Evolutionary conservation across 2,797 vertebrate species (phyloP).

Genomic region (Hoplostethus mediterraneus): DNA sequence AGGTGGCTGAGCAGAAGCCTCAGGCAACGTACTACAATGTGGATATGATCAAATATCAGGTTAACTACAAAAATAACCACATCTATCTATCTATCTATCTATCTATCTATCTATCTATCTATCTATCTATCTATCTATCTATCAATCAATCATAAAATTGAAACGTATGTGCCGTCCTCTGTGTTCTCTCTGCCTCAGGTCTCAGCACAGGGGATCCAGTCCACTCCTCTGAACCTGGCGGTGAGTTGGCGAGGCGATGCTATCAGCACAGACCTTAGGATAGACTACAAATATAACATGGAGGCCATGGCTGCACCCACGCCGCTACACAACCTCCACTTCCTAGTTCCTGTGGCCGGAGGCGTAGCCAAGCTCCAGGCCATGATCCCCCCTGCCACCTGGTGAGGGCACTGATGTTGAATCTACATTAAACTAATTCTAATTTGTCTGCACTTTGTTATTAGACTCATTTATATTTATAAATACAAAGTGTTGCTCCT

Average conservation of each 20-base stretch:
- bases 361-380: conserved; percentile 93
- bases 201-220: conserved; percentile 94
- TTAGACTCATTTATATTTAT: neutral
- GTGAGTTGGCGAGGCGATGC: conserved; percentile 95
- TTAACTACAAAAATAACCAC: conserved; percentile 13
- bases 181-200: conserved; percentile 84
- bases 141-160: neutral
- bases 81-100: neutral
- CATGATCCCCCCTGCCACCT: conserved; percentile 94
- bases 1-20: conserved; percentile 98
- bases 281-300: conserved; percentile 97
- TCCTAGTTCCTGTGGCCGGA: conserved; percentile 93
- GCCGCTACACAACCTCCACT: conserved; percentile 95
- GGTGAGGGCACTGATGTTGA: conserved; percentile 79
- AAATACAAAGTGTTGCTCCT: neutral
- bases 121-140: neutral
- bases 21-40: conserved; percentile 99
- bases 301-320: conserved; percentile 92
- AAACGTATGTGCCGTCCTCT: neutral
- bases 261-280: conserved; percentile 93
- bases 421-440: neutral
- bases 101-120: neutral
- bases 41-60: conserved; percentile 99
- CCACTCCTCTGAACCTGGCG: conserved; percentile 96
- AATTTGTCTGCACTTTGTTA: neutral